Evolutionary conservation across 2,113 vertebrate species (phyloP), one percentile per base, ranked within the genome.

Genomic region (Mirza zaza): DNA sequence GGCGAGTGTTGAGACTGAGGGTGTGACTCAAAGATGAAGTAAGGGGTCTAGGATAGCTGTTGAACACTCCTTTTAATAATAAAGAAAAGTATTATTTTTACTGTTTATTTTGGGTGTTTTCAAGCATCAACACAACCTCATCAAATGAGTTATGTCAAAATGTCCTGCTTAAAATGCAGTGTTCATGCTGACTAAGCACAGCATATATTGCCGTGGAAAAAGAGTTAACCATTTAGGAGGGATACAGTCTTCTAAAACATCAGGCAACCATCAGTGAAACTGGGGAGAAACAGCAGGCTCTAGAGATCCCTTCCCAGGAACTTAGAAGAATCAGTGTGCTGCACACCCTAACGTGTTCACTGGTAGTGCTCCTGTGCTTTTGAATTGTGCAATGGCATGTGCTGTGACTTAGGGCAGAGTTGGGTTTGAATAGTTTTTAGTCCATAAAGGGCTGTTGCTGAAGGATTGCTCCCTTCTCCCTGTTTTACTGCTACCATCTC

Each of bases 401-500:
- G 25, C 77, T 68, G 82, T 71, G 87, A 32, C 79, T 71, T 63
- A 84, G 67, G 65, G 8, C 32, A 18, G 55, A 29, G 50, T 9
- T 89, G 79, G 88, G 34, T 34, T 34, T 25, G 63, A 59, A 70
- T 61, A 45, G 67, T 45, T 95, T 63, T 63, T 36, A 12, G 71
- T 50, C 11, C 17, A 1, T 29, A 32, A 88, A 79, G 50, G 21
- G 36, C 23, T 55, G 39, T 21, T 55, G 36, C 73, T 80, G 90
- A 97, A 95, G 57, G 52, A 89, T 83, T 39, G 52, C 85, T 82
- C 61, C 42, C 57, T 93, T 91, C 88, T 88, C 45, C 9, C 3
- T 63, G 50, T 32, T 90, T 98, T 94, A 87, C 79, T 21, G 68
- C 73, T 45, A 52, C 68, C 50, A 8, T 71, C 57, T 94, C 68